A percentile compares a stretch with the other conserved stretches of the same genome.
Conservation (phyloP, 2,888 invertebrate species). For the Agrotis clavis region DNA sequence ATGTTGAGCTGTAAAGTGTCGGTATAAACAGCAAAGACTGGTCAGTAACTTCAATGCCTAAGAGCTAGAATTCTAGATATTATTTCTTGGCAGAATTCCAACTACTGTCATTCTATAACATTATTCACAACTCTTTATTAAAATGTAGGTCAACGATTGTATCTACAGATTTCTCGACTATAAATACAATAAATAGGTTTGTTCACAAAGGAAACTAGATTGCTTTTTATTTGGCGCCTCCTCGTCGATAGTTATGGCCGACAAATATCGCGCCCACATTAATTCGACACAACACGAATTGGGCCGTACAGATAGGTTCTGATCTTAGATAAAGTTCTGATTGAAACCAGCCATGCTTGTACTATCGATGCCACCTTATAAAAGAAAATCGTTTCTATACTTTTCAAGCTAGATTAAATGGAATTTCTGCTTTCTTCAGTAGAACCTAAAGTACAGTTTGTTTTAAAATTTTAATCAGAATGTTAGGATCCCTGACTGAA, state of each 20-base stretch:
- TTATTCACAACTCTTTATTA: neutral
- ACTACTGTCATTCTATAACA: neutral
- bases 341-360: slow-evolving; percentile 30
- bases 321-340: slow-evolving; percentile 34
- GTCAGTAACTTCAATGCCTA: neutral
- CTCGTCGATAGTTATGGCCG: slow-evolving; percentile 13
- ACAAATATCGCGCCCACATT: slow-evolving; percentile 30
- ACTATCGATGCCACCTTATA: neutral
- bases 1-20: too few species aligned
- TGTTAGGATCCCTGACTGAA: slow-evolving; percentile 19
- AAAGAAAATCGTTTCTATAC: slow-evolving; percentile 3
- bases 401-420: neutral
- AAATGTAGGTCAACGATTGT: neutral
- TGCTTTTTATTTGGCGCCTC: slow-evolving; percentile 18
- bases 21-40: neutral
- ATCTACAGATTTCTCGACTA: neutral
- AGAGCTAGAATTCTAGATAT: neutral
- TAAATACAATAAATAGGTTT: neutral
- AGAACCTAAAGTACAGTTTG: neutral
- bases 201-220: slow-evolving; percentile 23
- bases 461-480: slow-evolving; percentile 25
- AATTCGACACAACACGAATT: slow-evolving; percentile 21
- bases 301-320: slow-evolving; percentile 15
- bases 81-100: slow-evolving; percentile 1
- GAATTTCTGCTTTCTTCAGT: neutral